Evolutionary conservation across 1,140 invertebrate species (phyloP), one percentile per base, ranked within the genome.

Genomic region (Brachionus manjavacas): DNA sequence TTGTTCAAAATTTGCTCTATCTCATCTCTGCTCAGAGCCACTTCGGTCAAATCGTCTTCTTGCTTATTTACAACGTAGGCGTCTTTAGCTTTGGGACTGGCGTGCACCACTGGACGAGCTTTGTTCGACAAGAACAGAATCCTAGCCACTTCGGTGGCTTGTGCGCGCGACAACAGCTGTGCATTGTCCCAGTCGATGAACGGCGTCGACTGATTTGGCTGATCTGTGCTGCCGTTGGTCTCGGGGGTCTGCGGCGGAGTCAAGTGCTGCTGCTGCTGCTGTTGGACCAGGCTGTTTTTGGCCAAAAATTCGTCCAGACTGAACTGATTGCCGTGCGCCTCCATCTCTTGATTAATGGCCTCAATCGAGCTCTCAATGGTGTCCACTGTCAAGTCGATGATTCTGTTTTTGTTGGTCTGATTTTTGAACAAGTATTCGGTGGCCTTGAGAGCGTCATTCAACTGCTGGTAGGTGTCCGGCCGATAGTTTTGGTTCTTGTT

Each of bases 41-140:
- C 20, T 14, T 81, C 79, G 4, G 6, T 81, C 31, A 35, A 35
- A 4, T 81, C 52, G 12, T 60, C 23, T 2, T 39, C 31, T 66
- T 81, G 79, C 52, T 81, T 81, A 68, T 81, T 81, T 60, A 81
- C 79, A 68, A 81, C 16, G 39, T 81, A 81, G 23, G 79, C 79
- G n/a, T 81, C 79, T 39, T 81, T 60, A 8, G 41, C 79, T 39
- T 68, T 60, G 9, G 79, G 79, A 35, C 79, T 81, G 6, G 79
- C 79, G 31, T 81, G 79, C 3, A 81, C 64, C 11, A 81, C n/a
- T 0, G 79, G 79, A 6, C 79, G 55, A 39, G 79, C 79, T 66
- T 39, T 60, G 14, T 81, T 81, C 2, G 52, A 64, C 64, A 81
- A 81, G 43, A 81, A 81, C 12, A 81, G 8, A n/a, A 81, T 64